phyloP scores from a whole-genome alignment of 2,797 vertebrate genomes.

The Miichthys miiuy region DNA sequence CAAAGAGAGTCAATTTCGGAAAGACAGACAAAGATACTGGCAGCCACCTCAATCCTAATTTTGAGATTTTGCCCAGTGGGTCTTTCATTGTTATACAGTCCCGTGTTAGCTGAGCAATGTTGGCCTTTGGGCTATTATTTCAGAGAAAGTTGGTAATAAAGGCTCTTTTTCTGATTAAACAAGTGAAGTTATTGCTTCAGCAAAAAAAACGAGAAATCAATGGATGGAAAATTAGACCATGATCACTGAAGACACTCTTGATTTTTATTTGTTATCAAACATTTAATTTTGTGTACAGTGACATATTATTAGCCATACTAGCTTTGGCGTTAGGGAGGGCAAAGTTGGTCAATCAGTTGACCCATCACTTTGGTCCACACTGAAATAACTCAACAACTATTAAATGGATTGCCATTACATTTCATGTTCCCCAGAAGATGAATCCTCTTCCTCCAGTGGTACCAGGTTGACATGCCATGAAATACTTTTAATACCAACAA shows the following conservation, averaged over 20 bases:
- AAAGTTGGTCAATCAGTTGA: background rate
- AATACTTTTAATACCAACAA: too few species aligned
- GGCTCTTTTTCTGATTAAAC: background rate
- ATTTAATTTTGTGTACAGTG: background rate
- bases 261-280: background rate
- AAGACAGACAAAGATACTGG: slow-evolving; percentile 3
- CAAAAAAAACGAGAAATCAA: background rate
- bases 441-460: background rate
- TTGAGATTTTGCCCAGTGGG: background rate
- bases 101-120: background rate
- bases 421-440: background rate
- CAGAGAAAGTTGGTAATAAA: background rate
- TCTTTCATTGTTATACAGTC: background rate
- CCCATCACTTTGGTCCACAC: background rate
- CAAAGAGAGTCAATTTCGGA: background rate
- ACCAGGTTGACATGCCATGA: background rate
- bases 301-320: background rate
- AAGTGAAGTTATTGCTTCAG: background rate
- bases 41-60: background rate
- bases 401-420: background rate
- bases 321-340: background rate
- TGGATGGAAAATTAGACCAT: background rate
- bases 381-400: background rate
- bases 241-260: background rate
- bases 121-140: background rate